Conservation (phyloP, 2,888 invertebrate species). For the Tholera decimalis region DNA sequence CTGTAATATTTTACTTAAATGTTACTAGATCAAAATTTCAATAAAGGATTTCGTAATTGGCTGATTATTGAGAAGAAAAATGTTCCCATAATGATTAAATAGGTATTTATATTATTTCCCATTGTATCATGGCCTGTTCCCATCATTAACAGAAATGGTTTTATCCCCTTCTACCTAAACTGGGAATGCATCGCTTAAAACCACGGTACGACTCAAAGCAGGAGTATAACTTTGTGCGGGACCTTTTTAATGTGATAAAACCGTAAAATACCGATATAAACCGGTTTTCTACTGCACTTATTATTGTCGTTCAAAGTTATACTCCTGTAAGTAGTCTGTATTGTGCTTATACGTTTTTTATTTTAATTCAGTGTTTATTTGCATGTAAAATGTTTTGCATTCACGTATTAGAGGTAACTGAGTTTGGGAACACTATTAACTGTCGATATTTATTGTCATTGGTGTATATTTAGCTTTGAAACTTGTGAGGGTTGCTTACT, state of each 20-base stretch:
- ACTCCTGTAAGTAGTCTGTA: slow-evolving; percentile 48
- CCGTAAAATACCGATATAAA: slow-evolving; percentile 21
- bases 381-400: slow-evolving; percentile 90
- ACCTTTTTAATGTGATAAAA: neutral
- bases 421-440: slow-evolving; percentile 75
- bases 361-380: slow-evolving; percentile 86
- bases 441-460: slow-evolving; percentile 71
- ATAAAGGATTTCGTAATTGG: slow-evolving; percentile 76
- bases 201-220: slow-evolving; percentile 53
- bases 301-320: slow-evolving; percentile 31
- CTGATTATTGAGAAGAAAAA: slow-evolving; percentile 72
- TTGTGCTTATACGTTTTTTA: slow-evolving; percentile 74
- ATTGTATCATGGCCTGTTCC: slow-evolving; percentile 88
- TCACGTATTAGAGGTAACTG: slow-evolving; percentile 78
- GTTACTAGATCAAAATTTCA: slow-evolving; percentile 78
- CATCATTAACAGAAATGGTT: slow-evolving; percentile 78
- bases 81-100: slow-evolving; percentile 75
- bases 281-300: neutral
- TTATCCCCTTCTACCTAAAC: slow-evolving; percentile 75
- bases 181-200: slow-evolving; percentile 85
- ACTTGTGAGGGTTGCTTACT: slow-evolving; percentile 76
- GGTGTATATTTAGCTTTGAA: slow-evolving; percentile 75
- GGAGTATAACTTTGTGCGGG: slow-evolving; percentile 44
- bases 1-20: slow-evolving; percentile 66
- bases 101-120: slow-evolving; percentile 86